Conservation (phyloP, 2,888 invertebrate species). For the Pseudolycoriella hygida region DNA sequence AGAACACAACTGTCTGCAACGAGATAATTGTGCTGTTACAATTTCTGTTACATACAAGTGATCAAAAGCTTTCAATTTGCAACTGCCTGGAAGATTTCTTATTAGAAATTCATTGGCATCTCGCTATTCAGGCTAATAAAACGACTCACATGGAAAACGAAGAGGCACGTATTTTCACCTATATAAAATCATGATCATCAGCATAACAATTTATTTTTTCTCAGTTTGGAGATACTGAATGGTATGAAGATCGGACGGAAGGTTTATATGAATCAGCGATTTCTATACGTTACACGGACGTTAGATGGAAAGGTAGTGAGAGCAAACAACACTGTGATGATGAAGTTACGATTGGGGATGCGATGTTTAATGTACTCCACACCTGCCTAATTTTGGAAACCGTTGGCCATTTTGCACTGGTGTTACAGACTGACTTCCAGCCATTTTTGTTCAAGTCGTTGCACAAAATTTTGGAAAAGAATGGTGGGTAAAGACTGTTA, state of each 20-base stretch:
- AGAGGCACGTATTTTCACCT: constrained; percentile 14
- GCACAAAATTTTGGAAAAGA: constrained; percentile 49
- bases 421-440: constrained; percentile 35
- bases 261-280: constrained; percentile 27
- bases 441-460: constrained; percentile 44
- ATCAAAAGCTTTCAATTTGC: constrained; percentile 11
- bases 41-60: background rate
- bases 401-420: constrained; percentile 41
- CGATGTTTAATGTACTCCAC: constrained; percentile 45
- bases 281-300: constrained; percentile 23
- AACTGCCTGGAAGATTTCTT: constrained; percentile 21
- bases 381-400: constrained; percentile 53
- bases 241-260: constrained; percentile 24
- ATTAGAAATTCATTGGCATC: constrained; percentile 22
- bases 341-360: constrained; percentile 24
- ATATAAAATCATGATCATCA: background rate
- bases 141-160: constrained; percentile 16
- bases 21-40: constrained; percentile 33
- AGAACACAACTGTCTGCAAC: constrained; percentile 33
- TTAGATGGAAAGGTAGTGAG: constrained; percentile 20
- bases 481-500: constrained; percentile 58
- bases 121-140: constrained; percentile 21
- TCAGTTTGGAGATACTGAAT: constrained; percentile 13
- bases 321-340: constrained; percentile 9
- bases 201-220: background rate